Conservation (phyloP, 2,797 vertebrate genomes). For the Acipenser oxyrinchus region DNA sequence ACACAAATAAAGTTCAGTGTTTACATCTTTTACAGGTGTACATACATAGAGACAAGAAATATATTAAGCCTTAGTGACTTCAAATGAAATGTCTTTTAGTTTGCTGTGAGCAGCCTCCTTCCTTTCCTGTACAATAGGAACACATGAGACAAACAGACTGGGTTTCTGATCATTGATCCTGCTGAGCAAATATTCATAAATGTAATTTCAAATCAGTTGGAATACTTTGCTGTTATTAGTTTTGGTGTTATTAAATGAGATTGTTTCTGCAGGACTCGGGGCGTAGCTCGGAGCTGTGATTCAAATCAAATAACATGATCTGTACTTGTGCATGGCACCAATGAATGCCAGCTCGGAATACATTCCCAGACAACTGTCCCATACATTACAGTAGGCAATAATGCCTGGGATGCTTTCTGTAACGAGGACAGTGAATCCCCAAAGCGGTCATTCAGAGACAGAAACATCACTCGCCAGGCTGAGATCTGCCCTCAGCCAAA, state of each 20-base stretch:
- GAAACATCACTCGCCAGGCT: neutral
- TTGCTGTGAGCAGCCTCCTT: no score
- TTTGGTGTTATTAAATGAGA: conserved; percentile 99
- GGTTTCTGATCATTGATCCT: conserved; percentile 82
- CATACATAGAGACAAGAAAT: no score
- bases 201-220: conserved; percentile 95
- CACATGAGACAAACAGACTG: conserved; percentile 64
- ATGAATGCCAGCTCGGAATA: conserved; percentile 96
- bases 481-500: conserved; percentile 1
- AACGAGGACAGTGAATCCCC: conserved; percentile 45
- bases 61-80: no score
- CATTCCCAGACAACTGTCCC: conserved; percentile 86
- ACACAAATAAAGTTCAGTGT: no score
- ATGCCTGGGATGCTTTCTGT: conserved; percentile 68
- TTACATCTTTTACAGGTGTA: no score
- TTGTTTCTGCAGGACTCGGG: conserved; percentile 89
- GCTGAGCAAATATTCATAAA: conserved; percentile 97
- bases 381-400: conserved; percentile 78
- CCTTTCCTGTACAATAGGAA: no score
- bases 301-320: conserved; percentile 99
- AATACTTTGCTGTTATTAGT: conserved; percentile 97
- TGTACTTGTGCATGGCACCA: conserved; percentile 95
- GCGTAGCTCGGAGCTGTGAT: conserved; percentile 93
- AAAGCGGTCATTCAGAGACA: conserved; percentile 43
- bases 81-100: no score